A percentile compares a stretch with the other conserved stretches of the same genome.
These are phyloP conservation scores for Eilema griseolum DNA, from an alignment of 2,888 invertebrate species.

Conservation along the genomic window DNA sequence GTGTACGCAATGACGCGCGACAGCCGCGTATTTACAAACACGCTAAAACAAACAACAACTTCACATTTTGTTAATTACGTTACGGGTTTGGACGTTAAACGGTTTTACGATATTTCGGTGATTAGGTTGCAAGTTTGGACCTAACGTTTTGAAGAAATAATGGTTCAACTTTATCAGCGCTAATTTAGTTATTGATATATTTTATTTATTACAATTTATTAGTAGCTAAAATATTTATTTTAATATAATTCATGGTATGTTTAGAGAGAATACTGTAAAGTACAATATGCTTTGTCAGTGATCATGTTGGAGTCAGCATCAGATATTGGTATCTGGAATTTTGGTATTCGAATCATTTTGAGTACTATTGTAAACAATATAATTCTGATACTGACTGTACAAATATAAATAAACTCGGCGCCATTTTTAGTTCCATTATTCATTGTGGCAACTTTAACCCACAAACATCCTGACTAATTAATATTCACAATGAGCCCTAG, in stretches of 20 bases:
- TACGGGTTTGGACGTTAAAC: background rate
- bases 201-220: no score
- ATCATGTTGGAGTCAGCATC: no score
- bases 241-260: background rate
- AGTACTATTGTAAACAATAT: no score
- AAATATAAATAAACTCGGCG: slow-evolving; percentile 3
- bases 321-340: no score
- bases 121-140: background rate
- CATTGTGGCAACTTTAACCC: slow-evolving; percentile 20
- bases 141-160: background rate
- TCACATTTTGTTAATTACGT: slow-evolving; percentile 13
- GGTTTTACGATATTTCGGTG: background rate
- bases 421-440: background rate
- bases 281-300: background rate
- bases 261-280: background rate
- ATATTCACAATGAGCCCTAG: slow-evolving; percentile 39
- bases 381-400: background rate
- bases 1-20: slow-evolving; percentile 29
- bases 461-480: slow-evolving; percentile 45
- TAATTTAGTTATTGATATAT: no score
- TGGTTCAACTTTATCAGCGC: no score
- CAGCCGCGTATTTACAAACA: slow-evolving; percentile 34
- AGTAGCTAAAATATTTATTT: no score
- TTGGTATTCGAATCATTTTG: no score
- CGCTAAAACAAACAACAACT: slow-evolving; percentile 10